Evolutionary conservation across 1,140 invertebrate genomes (phyloP).

Genomic region (Saccostrea echinata): DNA sequence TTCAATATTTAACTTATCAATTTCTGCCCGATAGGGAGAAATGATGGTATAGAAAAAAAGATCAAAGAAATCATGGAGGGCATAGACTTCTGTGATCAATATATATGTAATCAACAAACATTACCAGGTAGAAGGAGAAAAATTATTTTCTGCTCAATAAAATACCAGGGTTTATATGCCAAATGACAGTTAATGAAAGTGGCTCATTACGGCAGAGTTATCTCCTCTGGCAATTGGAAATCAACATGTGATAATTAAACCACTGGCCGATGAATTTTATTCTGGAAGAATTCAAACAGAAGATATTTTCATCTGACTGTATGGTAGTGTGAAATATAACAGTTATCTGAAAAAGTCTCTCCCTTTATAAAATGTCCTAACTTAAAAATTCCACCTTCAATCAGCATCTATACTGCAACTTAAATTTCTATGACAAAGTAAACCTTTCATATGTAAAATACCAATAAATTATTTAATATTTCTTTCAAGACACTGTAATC

Average conservation of each 20-base stretch:
- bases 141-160: background rate
- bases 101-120: background rate
- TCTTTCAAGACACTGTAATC: background rate
- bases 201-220: background rate
- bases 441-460: too few species aligned
- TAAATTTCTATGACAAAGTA: too few species aligned
- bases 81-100: background rate
- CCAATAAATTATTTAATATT: too few species aligned
- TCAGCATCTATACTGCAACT: background rate
- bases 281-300: too few species aligned
- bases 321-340: background rate
- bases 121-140: background rate
- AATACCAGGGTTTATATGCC: too few species aligned
- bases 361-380: background rate
- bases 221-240: background rate
- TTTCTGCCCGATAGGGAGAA: background rate
- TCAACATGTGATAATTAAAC: background rate
- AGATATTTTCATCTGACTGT: too few species aligned
- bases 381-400: background rate
- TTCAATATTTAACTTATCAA: background rate
- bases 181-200: background rate
- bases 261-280: background rate
- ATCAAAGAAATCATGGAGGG: constrained; percentile 5
- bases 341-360: background rate
- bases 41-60: background rate